A percentile compares a stretch with the other conserved stretches of the same genome.
These are phyloP conservation scores for Esox lucius DNA, from an alignment of 2,797 vertebrate genomes.

Conservation along the genomic window DNA sequence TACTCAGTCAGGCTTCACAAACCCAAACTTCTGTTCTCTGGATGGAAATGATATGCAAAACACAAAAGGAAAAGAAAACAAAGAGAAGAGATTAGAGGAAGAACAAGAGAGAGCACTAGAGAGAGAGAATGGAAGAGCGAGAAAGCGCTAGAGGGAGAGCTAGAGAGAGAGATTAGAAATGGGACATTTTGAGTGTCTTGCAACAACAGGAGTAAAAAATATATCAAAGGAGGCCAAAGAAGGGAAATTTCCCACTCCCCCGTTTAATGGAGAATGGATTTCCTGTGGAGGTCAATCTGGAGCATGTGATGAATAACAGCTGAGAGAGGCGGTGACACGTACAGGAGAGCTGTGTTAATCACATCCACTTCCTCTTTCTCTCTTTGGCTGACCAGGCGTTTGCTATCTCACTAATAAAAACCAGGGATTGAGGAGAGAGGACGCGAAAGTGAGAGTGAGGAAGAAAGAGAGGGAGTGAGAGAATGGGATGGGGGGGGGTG, in stretches of 20 bases:
- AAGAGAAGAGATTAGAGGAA: neutral
- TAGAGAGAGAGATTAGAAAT: neutral
- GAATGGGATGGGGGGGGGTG: neutral
- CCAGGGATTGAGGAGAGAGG: neutral
- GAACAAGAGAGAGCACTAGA: neutral
- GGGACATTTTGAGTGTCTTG: neutral
- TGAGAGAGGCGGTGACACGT: constrained; percentile 2
- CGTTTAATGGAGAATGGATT: neutral
- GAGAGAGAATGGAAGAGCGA: neutral
- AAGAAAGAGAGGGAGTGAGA: neutral
- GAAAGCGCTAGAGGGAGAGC: neutral
- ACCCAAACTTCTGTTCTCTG: neutral
- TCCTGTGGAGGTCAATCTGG: constrained; percentile 12
- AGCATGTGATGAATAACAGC: constrained; percentile 7
- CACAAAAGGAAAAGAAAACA: neutral
- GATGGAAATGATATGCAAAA: constrained; percentile 28
- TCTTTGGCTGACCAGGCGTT: neutral
- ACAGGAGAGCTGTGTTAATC: constrained; percentile 2
- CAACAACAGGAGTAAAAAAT: neutral
- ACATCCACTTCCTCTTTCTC: constrained; percentile 1
- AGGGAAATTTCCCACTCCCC: neutral
- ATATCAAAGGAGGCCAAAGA: neutral
- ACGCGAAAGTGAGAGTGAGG: neutral
- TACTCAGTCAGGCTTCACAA: constrained; percentile 12
- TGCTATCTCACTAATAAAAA: constrained; percentile 9